Evolutionary conservation across 2,797 vertebrate species (phyloP).

Genomic region (Eulemur albifrons): DNA sequence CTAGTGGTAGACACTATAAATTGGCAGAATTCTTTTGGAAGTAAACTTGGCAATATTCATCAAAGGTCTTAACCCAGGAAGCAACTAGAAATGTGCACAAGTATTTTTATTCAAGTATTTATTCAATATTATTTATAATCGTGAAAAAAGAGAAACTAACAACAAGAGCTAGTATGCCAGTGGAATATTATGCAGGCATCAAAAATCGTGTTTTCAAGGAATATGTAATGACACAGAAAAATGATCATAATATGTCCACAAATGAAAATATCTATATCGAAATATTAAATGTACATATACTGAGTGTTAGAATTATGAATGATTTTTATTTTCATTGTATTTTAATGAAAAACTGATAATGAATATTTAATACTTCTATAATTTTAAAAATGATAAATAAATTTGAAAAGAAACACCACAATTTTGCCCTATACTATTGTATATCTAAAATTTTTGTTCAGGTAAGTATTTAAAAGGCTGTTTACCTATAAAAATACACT

Average conservation of each 20-base stretch:
- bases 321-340: neutral
- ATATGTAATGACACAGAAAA: neutral
- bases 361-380: neutral
- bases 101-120: neutral
- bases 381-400: neutral
- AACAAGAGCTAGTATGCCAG: neutral
- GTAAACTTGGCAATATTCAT: neutral
- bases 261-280: neutral
- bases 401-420: neutral
- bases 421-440: neutral
- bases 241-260: neutral
- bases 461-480: neutral
- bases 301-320: neutral
- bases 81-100: conserved; percentile 2
- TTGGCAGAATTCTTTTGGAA: neutral
- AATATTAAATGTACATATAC: neutral
- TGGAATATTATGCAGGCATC: neutral
- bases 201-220: conserved; percentile 15
- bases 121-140: neutral
- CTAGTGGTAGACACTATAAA: neutral
- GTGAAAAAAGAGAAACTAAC: neutral
- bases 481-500: neutral
- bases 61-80: neutral
- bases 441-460: conserved; percentile 32
- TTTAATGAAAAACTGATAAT: neutral